Evolutionary conservation across 2,113 vertebrate genomes (phyloP).

Genomic region (Ptychochromis oligacanthus): DNA sequence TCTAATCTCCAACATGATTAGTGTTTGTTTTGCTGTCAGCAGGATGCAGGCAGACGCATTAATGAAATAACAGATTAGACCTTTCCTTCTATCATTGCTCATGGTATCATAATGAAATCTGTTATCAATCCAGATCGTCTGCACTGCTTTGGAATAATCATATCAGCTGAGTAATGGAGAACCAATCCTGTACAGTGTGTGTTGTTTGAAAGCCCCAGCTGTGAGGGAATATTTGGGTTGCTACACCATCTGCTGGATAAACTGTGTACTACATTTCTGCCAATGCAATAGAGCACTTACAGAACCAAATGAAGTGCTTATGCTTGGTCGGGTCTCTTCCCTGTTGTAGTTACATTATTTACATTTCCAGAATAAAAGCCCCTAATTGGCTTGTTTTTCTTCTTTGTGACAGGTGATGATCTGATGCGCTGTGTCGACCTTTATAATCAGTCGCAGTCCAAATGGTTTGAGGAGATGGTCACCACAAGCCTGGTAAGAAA

Average conservation of each 20-base stretch:
- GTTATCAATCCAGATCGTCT: conserved; percentile 25
- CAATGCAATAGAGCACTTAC: not conserved
- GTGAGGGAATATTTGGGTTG: not conserved
- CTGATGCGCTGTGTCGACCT: conserved; percentile 97
- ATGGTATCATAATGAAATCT: conserved; percentile 38
- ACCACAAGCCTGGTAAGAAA: conserved; percentile 92
- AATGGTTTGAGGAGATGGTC: conserved; percentile 99
- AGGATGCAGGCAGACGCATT: conserved; percentile 14
- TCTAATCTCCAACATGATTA: conserved; percentile 39
- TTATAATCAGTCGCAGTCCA: conserved; percentile 97
- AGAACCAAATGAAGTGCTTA: not conserved
- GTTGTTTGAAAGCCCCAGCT: not conserved
- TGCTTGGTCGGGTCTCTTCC: not conserved
- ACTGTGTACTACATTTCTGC: not conserved
- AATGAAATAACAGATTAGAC: conserved; percentile 10
- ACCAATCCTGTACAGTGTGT: not conserved
- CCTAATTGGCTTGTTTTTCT: not conserved
- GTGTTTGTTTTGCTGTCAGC: conserved; percentile 20
- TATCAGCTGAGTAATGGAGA: not conserved
- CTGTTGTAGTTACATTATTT: not conserved
- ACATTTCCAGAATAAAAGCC: not conserved
- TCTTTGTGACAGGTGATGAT: conserved; percentile 86
- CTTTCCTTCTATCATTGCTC: conserved; percentile 3
- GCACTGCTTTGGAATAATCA: not conserved
- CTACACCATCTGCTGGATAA: conserved; percentile 38